Conservation (phyloP, 1,140 invertebrate genomes). For the Maconellicoccus hirsutus region DNA sequence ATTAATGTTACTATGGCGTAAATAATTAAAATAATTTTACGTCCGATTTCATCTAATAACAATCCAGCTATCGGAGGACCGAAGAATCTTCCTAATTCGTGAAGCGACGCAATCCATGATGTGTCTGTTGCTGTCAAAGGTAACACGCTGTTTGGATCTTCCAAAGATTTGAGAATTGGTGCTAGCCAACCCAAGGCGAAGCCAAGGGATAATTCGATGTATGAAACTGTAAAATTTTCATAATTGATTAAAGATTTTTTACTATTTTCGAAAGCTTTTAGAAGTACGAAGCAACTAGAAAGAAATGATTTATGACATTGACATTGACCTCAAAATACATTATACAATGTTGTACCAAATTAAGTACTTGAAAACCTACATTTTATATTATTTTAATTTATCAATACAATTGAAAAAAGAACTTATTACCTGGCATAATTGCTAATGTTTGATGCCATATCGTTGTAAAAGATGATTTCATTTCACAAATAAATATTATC, state of each 20-base stretch:
- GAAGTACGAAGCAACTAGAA: no score
- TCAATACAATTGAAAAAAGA: no score
- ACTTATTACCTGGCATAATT: neutral
- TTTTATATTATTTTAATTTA: no score
- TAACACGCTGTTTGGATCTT: neutral
- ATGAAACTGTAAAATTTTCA: neutral
- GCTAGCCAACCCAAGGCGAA: neutral
- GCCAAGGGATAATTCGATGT: neutral
- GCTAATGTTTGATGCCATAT: neutral
- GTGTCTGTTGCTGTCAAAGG: neutral
- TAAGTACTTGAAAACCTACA: no score
- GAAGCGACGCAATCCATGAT: constrained; percentile 6
- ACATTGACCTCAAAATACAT: no score
- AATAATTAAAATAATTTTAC: neutral
- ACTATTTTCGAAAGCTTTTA: no score
- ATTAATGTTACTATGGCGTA: neutral
- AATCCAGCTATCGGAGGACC: neutral
- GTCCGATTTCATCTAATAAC: neutral
- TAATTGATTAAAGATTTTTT: no score
- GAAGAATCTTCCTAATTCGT: neutral
- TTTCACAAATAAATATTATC: no score
- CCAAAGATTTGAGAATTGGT: neutral
- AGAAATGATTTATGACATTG: no score
- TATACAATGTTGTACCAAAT: no score
- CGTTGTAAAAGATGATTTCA: neutral